Evolutionary conservation across 2,888 invertebrate species (phyloP).

Genomic region (Synergus laeviventris): DNA sequence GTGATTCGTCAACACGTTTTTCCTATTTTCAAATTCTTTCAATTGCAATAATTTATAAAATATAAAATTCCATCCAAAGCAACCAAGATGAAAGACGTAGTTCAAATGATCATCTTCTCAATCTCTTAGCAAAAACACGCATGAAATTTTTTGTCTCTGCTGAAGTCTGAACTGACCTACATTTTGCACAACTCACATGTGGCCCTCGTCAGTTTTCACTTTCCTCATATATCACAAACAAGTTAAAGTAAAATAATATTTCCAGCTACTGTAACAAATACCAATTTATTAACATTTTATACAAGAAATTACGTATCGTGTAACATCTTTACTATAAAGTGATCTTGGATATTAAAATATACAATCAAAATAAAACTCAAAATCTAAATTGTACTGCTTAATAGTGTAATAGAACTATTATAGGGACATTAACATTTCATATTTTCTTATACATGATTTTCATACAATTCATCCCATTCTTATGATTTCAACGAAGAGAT

Average conservation of each 20-base stretch:
- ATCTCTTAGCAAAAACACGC: not conserved
- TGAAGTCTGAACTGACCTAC: conserved; percentile 3
- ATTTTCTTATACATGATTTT: not conserved
- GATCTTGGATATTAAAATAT: no score
- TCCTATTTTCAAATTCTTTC: not conserved
- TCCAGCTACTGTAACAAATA: not conserved
- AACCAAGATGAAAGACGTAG: not conserved
- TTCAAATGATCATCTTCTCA: conserved; percentile 3
- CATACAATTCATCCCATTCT: not conserved
- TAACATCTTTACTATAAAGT: no score
- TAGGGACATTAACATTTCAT: no score
- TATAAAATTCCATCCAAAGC: not conserved
- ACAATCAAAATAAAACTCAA: no score
- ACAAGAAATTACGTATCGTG: no score
- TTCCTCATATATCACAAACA: not conserved
- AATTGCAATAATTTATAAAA: not conserved
- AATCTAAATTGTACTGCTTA: no score
- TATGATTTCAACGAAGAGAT: not conserved
- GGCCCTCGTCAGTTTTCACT: conserved; percentile 5
- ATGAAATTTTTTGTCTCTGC: conserved; percentile 5
- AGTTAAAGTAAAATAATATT: not conserved
- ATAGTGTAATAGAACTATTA: no score
- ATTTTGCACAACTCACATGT: conserved; percentile 5
- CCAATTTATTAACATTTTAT: not conserved
- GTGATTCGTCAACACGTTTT: not conserved